Evolutionary conservation across 2,888 invertebrate species (phyloP), one percentile per base, ranked within the genome.

Genomic region (Hemicrepidius hirtus): DNA sequence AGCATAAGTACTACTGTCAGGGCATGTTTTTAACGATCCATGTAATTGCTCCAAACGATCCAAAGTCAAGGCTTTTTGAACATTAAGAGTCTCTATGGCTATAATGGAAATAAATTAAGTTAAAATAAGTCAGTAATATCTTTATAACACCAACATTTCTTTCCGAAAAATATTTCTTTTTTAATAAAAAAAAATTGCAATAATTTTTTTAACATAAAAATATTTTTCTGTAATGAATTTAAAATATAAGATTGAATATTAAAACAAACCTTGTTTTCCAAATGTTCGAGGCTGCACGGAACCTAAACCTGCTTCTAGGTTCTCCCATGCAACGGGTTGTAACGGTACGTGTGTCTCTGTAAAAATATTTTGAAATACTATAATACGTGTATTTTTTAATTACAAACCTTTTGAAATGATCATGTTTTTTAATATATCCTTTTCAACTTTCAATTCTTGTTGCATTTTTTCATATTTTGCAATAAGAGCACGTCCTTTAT

Each of bases 21-120:
- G 95, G 35, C 93, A 90, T 0, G 90, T 89, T 46, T 89, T 89
- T 6, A 96, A 85, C 0, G 94, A 92, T 71, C 89, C 89, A 84
- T 95, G 94, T 28, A 96, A 86, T 79, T 90, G 90, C 76, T 93
- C 90, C 1, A 96, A 86, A 3, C 93, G 89, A 46, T 95, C 94
- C 67, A 93, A 85, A 1, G 95, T 95, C 28, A 94, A 81, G 7
- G 89, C 87, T 74, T 92, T 91, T 80, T 94, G 92, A 1, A 88
- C 89, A 81, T 92, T 89, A 78, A 92, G 91, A 0, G 92, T 94
- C 37, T 90, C 88, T 87, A 94, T 86, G 0, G 94, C 94, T 87
- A 83, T 69, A 75, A 40, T 6, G n/a, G 10, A 40, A 40, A 40
- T 40, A 40, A 1, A 20, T 18, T 4, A 20, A 37, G 3, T 37